These are phyloP conservation scores for Drosophila acutilabella DNA, from an alignment of 2,888 invertebrate genomes.

Conservation along the genomic window DNA sequence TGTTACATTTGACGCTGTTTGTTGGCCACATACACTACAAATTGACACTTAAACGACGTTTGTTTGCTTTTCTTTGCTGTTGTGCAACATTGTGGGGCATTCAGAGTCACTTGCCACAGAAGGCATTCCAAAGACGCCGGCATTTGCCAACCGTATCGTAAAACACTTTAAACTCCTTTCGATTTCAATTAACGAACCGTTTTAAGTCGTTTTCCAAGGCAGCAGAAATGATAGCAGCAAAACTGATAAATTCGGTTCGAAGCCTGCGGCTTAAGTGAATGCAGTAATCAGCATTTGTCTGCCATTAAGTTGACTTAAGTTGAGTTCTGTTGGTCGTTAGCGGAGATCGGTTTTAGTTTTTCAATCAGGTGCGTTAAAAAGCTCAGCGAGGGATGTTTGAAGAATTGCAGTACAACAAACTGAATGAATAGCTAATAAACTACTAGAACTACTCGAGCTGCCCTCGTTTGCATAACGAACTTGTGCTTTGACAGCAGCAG, in stretches of 20 bases:
- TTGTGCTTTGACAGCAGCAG: slow-evolving; percentile 49
- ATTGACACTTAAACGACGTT: slow-evolving; percentile 45
- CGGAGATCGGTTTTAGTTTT: slow-evolving; percentile 10
- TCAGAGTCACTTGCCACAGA: slow-evolving; percentile 16
- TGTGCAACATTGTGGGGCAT: slow-evolving; percentile 33
- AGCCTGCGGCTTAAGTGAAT: slow-evolving; percentile 8
- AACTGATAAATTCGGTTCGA: slow-evolving; percentile 26
- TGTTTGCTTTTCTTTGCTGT: slow-evolving; percentile 9
- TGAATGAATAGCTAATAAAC: no score
- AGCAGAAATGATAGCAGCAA: slow-evolving; percentile 26
- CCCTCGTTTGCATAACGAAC: slow-evolving; percentile 44
- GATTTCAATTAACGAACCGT: slow-evolving; percentile 56
- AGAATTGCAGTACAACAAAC: neutral
- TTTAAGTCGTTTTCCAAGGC: slow-evolving; percentile 5
- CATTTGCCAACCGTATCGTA: slow-evolving; percentile 34
- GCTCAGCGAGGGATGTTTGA: slow-evolving; percentile 11
- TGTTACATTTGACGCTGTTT: slow-evolving; percentile 45
- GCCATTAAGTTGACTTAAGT: slow-evolving; percentile 35
- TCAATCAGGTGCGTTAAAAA: slow-evolving; percentile 26
- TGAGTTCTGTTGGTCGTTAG: slow-evolving; percentile 13
- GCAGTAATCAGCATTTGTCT: slow-evolving; percentile 33
- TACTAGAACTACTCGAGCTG: neutral
- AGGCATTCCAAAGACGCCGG: slow-evolving; percentile 12
- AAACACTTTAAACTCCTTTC: slow-evolving; percentile 59
- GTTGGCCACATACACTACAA: slow-evolving; percentile 35